These are phyloP conservation scores for Enhydra lutris DNA, from an alignment of 2,113 vertebrate genomes.

Conservation along the genomic window DNA sequence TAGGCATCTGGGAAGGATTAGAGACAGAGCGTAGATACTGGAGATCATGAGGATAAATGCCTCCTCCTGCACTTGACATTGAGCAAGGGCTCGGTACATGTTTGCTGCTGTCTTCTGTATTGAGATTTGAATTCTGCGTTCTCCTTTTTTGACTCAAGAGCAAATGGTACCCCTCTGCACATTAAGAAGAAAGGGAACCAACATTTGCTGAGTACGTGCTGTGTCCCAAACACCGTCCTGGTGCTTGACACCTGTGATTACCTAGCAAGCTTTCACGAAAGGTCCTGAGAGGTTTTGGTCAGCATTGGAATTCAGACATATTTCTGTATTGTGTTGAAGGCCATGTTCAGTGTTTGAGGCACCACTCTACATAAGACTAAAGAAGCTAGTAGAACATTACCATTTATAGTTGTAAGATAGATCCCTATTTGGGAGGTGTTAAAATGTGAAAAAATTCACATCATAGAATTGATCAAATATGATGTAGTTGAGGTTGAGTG, in stretches of 20 bases:
- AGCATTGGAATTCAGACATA: background rate
- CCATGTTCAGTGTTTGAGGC: background rate
- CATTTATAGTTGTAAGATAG: background rate
- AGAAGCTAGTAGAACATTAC: background rate
- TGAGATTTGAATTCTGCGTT: background rate
- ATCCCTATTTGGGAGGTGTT: background rate
- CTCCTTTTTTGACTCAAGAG: background rate
- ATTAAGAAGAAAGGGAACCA: background rate
- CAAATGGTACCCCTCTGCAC: background rate
- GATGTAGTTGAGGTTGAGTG: background rate
- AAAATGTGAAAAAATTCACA: background rate
- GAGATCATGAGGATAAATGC: background rate
- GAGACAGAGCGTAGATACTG: background rate
- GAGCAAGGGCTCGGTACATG: background rate
- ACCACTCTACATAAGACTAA: background rate
- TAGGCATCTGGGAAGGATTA: background rate
- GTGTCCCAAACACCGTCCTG: background rate
- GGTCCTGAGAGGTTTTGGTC: background rate
- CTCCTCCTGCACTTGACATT: background rate
- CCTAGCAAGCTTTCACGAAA: background rate
- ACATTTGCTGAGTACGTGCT: background rate
- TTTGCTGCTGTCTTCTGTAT: background rate
- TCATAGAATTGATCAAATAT: background rate
- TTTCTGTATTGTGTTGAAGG: background rate
- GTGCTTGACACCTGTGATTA: background rate